Evolutionary conservation across 2,797 vertebrate genomes (phyloP).

Genomic region (Pterois miles): DNA sequence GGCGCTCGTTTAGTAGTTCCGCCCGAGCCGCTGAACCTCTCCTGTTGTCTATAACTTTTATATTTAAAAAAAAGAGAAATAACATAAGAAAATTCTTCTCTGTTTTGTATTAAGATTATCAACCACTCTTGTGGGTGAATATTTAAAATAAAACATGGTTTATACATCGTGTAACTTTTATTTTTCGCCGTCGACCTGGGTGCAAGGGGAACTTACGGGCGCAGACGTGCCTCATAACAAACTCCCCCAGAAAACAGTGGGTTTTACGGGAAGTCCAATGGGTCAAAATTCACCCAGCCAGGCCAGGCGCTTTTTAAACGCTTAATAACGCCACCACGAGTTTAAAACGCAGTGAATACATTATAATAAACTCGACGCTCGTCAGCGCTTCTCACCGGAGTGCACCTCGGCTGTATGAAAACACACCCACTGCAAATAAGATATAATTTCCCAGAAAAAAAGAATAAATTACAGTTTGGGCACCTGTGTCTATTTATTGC

Average conservation of each 20-base stretch:
- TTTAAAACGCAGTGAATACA: no score
- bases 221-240: constrained; percentile 4
- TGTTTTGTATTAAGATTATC: rapidly evolving
- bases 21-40: rapidly evolving
- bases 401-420: no score
- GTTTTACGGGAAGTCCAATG: no score
- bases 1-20: constrained; percentile 42
- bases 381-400: neutral
- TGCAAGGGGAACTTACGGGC: neutral
- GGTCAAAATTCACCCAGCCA: no score
- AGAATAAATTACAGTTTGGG: neutral
- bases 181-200: neutral
- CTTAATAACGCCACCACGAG: no score
- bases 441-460: no score
- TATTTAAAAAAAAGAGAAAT: neutral
- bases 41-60: rapidly evolving
- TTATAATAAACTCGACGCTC: no score
- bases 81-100: rapidly evolving
- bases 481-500: neutral
- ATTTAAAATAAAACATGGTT: neutral
- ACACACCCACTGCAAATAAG: no score
- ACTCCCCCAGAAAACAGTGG: neutral
- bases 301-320: no score
- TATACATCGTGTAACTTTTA: rapidly evolving
- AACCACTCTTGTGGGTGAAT: rapidly evolving